Evolutionary conservation across 35 echinoderm and acorn worm genomes (phyloP).

Genomic region (Anneissia japonica): DNA sequence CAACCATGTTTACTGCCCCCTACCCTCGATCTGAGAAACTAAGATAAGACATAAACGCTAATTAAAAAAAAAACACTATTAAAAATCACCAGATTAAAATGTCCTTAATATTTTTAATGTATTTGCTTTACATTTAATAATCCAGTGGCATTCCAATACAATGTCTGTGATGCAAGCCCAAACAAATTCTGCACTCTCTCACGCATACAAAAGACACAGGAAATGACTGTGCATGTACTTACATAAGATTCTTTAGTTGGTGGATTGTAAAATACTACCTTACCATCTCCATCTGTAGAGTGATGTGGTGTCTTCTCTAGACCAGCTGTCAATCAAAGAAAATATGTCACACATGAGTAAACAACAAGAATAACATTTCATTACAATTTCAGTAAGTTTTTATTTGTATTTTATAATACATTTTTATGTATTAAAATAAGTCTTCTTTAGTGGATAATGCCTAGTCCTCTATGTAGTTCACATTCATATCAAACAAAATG

Average conservation of each 20-base stretch:
- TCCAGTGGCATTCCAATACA: neutral
- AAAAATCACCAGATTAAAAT: neutral
- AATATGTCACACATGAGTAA: neutral
- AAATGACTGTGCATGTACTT: slow-evolving; percentile 36
- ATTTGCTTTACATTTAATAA: neutral
- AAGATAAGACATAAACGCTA: neutral
- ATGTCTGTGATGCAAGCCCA: neutral
- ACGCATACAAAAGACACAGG: neutral
- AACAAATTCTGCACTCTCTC: too few relatives aligned
- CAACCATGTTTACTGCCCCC: slow-evolving; percentile 84
- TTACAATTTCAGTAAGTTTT: too few relatives aligned
- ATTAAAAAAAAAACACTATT: neutral
- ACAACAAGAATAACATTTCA: too few relatives aligned
- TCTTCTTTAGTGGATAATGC: too few relatives aligned
- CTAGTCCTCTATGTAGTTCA: too few relatives aligned
- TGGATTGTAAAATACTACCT: slow-evolving; percentile 61
- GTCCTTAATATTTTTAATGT: neutral
- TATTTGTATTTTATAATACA: too few relatives aligned
- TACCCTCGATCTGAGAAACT: slow-evolving; percentile 97
- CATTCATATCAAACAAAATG: too few relatives aligned
- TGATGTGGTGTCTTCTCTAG: slow-evolving; percentile 86
- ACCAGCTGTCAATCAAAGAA: slow-evolving; percentile 50
- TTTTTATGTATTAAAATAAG: too few relatives aligned
- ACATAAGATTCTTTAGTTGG: slow-evolving; percentile 81
- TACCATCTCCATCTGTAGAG: slow-evolving; percentile 72